Evolutionary conservation across 2,113 vertebrate genomes (phyloP).

Genomic region (Brienomyrus longianalis): DNA sequence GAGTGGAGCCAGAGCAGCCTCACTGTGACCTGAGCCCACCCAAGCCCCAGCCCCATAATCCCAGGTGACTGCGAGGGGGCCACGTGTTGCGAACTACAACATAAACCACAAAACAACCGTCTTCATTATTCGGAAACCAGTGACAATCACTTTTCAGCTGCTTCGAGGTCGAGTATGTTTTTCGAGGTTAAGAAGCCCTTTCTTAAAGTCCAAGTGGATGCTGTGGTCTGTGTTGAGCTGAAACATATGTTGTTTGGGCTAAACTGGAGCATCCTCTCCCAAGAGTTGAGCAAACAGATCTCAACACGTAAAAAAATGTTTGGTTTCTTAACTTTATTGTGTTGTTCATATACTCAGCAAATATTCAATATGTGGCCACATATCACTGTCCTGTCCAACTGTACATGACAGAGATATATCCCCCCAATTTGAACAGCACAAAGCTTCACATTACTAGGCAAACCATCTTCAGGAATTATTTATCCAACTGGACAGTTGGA

Average conservation of each 20-base stretch:
- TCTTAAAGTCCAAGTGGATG: background rate
- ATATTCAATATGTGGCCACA: background rate
- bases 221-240: background rate
- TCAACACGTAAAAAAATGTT: background rate
- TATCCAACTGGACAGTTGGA: background rate
- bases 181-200: background rate
- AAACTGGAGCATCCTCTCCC: background rate
- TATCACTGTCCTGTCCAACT: background rate
- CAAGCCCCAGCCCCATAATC: slow-evolving; percentile 36
- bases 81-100: background rate
- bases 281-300: background rate
- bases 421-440: background rate
- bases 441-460: background rate
- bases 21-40: slow-evolving; percentile 59
- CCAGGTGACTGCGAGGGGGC: slow-evolving; percentile 24
- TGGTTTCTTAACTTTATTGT: background rate
- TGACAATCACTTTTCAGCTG: slow-evolving; percentile 10
- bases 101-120: background rate
- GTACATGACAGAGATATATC: background rate
- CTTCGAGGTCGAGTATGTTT: background rate
- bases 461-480: background rate
- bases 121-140: background rate
- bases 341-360: background rate
- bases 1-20: slow-evolving; percentile 44
- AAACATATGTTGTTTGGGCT: background rate